phyloP scores from a whole-genome alignment of 1,140 invertebrate species.

The Drosophila novamexicana region DNA sequence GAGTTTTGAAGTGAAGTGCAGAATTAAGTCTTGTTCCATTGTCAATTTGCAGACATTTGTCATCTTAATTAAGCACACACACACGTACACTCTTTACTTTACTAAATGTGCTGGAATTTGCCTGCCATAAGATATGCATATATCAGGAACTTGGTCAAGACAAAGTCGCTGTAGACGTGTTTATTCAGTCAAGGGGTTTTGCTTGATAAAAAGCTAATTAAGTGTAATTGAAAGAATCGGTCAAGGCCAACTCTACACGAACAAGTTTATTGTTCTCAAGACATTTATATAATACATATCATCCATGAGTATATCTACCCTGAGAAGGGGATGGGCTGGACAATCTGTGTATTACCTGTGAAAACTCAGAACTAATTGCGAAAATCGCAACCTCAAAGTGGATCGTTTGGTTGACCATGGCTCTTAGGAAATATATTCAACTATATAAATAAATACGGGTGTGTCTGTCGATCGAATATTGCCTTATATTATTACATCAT shows the following conservation, averaged over 20 bases:
- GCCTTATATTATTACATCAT: conserved; percentile 15
- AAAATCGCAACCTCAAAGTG: conserved; percentile 25
- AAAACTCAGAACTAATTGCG: conserved; percentile 53
- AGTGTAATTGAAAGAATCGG: conserved; percentile 29
- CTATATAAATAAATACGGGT: conserved; percentile 39
- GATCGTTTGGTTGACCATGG: conserved; percentile 14
- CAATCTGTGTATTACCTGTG: conserved; percentile 36
- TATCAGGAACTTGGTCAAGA: conserved; percentile 45
- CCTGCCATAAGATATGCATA: conserved; percentile 29
- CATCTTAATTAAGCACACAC: not conserved
- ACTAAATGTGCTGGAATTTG: conserved; percentile 31
- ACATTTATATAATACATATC: conserved; percentile 9
- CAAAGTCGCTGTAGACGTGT: conserved; percentile 13
- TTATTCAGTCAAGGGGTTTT: conserved; percentile 8
- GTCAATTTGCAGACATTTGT: conserved; percentile 10
- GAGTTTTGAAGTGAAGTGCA: not conserved
- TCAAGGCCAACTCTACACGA: conserved; percentile 37
- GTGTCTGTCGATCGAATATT: conserved; percentile 24
- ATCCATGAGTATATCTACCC: conserved; percentile 29
- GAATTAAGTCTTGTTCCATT: not conserved
- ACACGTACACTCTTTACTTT: conserved; percentile 10
- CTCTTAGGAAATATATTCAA: conserved; percentile 15
- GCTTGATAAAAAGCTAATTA: conserved; percentile 23
- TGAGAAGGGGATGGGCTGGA: conserved; percentile 42
- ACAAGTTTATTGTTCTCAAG: not conserved